phyloP scores from a whole-genome alignment of 2,888 invertebrate species.

The Pseudococcus viburni region DNA sequence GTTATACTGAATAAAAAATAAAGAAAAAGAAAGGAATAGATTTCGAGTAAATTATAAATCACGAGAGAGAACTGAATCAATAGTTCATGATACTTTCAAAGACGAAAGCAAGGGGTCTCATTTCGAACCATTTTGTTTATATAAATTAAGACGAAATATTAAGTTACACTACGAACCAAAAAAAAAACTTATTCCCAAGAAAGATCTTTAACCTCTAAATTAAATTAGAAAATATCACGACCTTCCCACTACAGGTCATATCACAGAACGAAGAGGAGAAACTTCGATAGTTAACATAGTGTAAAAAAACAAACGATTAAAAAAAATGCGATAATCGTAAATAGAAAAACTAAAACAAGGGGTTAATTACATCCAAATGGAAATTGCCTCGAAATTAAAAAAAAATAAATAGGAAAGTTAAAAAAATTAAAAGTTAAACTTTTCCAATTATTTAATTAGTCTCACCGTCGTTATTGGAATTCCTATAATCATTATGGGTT shows the following conservation, averaged over 20 bases:
- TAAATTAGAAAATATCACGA: slow-evolving; percentile 24
- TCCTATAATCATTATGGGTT: slow-evolving; percentile 31
- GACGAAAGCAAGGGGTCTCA: not conserved
- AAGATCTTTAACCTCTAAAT: not conserved
- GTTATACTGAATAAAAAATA: not conserved
- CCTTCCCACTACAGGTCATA: not conserved
- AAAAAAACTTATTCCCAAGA: not conserved
- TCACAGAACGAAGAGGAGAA: slow-evolving; percentile 14
- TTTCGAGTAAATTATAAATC: not conserved
- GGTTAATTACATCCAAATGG: not conserved
- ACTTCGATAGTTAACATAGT: not conserved
- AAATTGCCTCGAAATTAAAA: not conserved
- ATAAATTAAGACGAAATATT: too few relatives aligned
- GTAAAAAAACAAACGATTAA: not conserved
- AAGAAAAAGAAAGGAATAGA: not conserved
- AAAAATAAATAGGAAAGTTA: not conserved
- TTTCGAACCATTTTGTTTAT: not conserved
- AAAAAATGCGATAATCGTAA: slow-evolving; percentile 3
- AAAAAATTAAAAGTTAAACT: not conserved
- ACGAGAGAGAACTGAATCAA: not conserved
- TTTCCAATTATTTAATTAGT: slow-evolving; percentile 47
- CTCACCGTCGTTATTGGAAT: slow-evolving; percentile 60
- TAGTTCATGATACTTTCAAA: not conserved
- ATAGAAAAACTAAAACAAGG: not conserved
- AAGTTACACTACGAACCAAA: not conserved